Evolutionary conservation across 2,113 vertebrate genomes (phyloP), one percentile per base, ranked within the genome.

Genomic region (Pholis gunnellus): DNA sequence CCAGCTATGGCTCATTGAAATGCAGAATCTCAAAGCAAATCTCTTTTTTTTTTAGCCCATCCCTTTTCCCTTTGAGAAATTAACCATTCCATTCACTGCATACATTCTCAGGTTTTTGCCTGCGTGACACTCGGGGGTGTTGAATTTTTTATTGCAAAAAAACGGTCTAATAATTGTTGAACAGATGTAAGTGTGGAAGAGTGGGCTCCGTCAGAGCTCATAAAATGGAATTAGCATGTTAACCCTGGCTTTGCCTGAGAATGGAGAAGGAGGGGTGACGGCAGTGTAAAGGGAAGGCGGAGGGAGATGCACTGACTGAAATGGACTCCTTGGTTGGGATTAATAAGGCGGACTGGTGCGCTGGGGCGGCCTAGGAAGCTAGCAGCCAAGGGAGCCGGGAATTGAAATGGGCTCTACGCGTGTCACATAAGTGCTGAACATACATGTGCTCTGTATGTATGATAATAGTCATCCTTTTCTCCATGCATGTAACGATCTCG

Each of bases 131-230:
- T 96, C 94, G 89, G 96, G 96, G 96, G 96, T 97, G 97, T 97
- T 98, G 97, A 97, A 98, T 98, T 96, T 98, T 98, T 98, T 97
- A 98, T 98, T 96, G 97, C 94, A 96, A 97, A 97, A 29, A 97
- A 97, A 96, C 95, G 96, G 95, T 97, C 96, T 98, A 98, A 98
- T 98, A 98, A 98, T 98, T 97, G 97, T 98, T 97, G 97, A 98
- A 97, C 97, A 99, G 97, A 97, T 99, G 97, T 98, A 98, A 97
- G 96, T 97, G 96, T 96, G 96, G 96, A 96, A 96, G 96, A 96
- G 96, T 95, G 91, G 94, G 96, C 95, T 96, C 95, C 92, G 95
- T 95, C 96, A 96, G 97, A 97, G 97, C 97, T 97, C 96, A 96
- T 95, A 94, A 95, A 97, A 97, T 94, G 94, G 95, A 95, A 98